Base-by-base conservation (phyloP, 2,888 invertebrate species). In the Caenorhabditis panamensis region DNA sequence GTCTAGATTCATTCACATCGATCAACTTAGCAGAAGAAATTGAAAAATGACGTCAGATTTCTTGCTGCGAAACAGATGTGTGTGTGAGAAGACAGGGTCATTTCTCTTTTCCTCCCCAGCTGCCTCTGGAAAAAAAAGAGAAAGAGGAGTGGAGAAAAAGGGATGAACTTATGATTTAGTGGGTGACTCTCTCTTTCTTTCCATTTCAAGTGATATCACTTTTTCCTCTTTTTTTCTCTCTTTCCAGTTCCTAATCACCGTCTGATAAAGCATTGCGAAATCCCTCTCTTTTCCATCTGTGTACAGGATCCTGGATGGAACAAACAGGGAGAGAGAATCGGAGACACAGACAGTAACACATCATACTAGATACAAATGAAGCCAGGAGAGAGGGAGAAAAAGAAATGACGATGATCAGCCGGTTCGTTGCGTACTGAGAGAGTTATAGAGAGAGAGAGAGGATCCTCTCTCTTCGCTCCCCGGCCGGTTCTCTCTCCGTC, bases 221-320 rank as follows among this genome's bases (percentile, higher is more conserved):
- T 56, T 41, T 13, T 6, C 13, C 13, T 41, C 41, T 41, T 13
- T 31, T n/a, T n/a, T n/a, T n/a, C n/a, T n/a, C n/a, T n/a, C n/a
- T n/a, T n/a, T n/a, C n/a, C n/a, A n/a, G n/a, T n/a, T n/a, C n/a
- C n/a, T n/a, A n/a, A n/a, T n/a, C n/a, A n/a, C n/a, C n/a, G n/a
- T n/a, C n/a, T n/a, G 41, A 41, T 41, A 41, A 41, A 13, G 41
- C 41, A 6, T 69, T 69, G 69, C 69, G 69, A 69, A 69, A 69
- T 69, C 59, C 68, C 6, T 47, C 16, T 37, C 37, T 9, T 31
- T 31, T 54, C 9, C 8, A 8, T 26, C 13, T 62, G 53, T 36
- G 49, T 28, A 61, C 59, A 69, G 56, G 61, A 72, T 72, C 71
- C 71, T 72, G 71, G 71, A 71, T 71, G 71, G 53, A 71, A 62